A percentile compares a stretch with the other conserved stretches of the same genome.
These are phyloP conservation scores for Drosophila willistoni DNA, from an alignment of 1,140 invertebrate genomes.

Conservation along the genomic window DNA sequence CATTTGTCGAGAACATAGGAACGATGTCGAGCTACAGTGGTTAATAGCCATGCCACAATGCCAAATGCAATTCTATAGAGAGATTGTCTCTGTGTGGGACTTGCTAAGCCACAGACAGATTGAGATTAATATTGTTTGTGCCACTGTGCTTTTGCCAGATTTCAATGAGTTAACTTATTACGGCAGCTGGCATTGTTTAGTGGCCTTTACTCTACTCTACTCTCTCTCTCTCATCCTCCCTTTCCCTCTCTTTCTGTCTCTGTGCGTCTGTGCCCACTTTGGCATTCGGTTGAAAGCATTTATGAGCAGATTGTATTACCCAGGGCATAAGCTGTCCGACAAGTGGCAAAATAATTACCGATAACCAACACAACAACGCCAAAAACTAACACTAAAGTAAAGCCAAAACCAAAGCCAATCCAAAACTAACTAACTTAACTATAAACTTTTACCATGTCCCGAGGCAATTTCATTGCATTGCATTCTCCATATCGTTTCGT, in stretches of 20 bases:
- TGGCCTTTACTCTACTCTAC: too few species aligned
- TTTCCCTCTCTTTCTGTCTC: too few species aligned
- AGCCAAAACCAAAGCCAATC: background rate
- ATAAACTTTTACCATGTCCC: background rate
- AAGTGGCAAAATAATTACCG: conserved; percentile 74
- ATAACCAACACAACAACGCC: conserved; percentile 26
- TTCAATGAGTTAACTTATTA: conserved; percentile 36
- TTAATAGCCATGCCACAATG: background rate
- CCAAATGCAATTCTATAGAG: background rate
- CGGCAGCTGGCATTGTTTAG: conserved; percentile 22
- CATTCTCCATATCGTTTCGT: background rate
- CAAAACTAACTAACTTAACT: conserved; percentile 9
- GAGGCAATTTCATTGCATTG: conserved; percentile 12
- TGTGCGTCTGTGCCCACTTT: too few species aligned
- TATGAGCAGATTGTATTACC: conserved; percentile 6
- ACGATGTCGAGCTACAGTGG: background rate
- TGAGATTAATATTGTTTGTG: background rate
- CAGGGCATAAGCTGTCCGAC: conserved; percentile 54
- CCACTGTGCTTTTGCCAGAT: conserved; percentile 19
- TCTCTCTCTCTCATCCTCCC: too few species aligned
- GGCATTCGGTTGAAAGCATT: background rate
- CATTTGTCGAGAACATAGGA: conserved; percentile 15
- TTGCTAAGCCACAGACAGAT: background rate
- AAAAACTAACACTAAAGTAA: background rate
- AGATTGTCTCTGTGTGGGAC: too few species aligned